Evolutionary conservation across 1,140 invertebrate genomes (phyloP), one percentile per base, ranked within the genome.

Genomic region (Zaprionus tsacasi): DNA sequence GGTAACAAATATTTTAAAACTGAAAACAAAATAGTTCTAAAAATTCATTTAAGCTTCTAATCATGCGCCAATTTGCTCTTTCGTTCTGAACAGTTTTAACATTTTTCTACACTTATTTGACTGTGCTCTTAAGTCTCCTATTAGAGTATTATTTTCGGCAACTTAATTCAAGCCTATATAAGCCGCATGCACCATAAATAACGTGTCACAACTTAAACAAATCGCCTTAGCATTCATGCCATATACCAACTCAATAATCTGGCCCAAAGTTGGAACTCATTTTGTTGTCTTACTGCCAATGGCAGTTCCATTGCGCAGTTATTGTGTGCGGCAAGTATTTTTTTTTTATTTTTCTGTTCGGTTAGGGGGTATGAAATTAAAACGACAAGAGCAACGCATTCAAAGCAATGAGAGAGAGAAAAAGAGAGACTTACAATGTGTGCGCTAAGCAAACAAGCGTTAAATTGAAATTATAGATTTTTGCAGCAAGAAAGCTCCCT

Each of bases 381-480:
- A 79, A 79, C 71, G 82, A 87, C 72, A 66, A 45, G 76, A 73
- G 55, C 58, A 55, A 48, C 74, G 11, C 69, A 83, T 82, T 82
- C 60, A 87, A 86, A 82, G 80, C 43, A 61, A 60, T 45, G 48
- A n/a, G 38, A 65, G 15, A 45, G 45, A 50, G 11, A 7, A 3
- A 21, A 15, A 21, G 17, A 1, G 17, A 15, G 63, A 70, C 68
- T 58, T 76, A 70, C 60, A 78, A 68, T 80, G 67, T 82, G 70
- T 77, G 66, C 66, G 80, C 67, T 79, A 78, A 52, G 58, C 86
- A 88, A 88, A 88, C 83, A 89, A 88, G 83, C 83, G 83, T 88
- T 88, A 88, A 88, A 88, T 88, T 88, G 80, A 89, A 88, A 88
- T 88, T 88, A 88, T 88, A 88, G 83, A 88, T 88, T 88, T 89